These are phyloP conservation scores for Cyprinodon tularosa DNA, from an alignment of 2,113 vertebrate genomes.

Conservation along the genomic window DNA sequence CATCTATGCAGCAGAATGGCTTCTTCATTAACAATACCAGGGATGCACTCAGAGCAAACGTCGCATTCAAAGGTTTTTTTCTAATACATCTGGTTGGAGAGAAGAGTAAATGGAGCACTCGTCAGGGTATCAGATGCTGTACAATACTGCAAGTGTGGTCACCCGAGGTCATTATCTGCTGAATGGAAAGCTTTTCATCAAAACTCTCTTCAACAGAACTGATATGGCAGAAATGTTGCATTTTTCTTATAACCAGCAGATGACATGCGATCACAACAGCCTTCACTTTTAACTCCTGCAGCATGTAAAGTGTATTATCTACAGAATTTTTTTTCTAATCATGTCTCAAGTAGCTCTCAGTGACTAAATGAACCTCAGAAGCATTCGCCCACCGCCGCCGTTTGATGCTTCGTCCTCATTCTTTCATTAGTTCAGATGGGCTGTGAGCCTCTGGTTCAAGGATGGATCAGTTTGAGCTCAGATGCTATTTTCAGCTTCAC, in stretches of 20 bases:
- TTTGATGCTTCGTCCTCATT: conserved; percentile 64
- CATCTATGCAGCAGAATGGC: conserved; percentile 10
- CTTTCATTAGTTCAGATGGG: conserved; percentile 49
- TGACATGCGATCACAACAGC: conserved; percentile 47
- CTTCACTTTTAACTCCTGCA: conserved; percentile 44
- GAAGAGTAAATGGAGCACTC: background rate
- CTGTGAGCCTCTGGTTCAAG: conserved; percentile 28
- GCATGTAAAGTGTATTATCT: conserved; percentile 19
- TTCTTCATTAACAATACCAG: conserved; percentile 1
- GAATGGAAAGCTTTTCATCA: background rate
- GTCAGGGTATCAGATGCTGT: conserved; percentile 3
- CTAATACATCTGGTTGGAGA: background rate
- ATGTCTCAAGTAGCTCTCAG: conserved; percentile 23
- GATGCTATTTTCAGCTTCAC: conserved; percentile 47
- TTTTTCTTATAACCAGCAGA: conserved; percentile 31
- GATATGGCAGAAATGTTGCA: conserved; percentile 30
- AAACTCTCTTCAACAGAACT: conserved; percentile 27
- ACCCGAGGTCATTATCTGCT: conserved; percentile 13
- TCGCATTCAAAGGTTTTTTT: conserved; percentile 7
- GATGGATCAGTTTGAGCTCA: conserved; percentile 47
- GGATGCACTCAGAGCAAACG: background rate
- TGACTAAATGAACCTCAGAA: background rate
- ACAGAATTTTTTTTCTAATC: conserved; percentile 11
- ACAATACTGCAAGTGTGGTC: conserved; percentile 1
- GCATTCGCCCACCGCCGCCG: conserved; percentile 23